Conservation (phyloP, 2,113 vertebrate genomes). For the Cryptomyrus ogoouensis region DNA sequence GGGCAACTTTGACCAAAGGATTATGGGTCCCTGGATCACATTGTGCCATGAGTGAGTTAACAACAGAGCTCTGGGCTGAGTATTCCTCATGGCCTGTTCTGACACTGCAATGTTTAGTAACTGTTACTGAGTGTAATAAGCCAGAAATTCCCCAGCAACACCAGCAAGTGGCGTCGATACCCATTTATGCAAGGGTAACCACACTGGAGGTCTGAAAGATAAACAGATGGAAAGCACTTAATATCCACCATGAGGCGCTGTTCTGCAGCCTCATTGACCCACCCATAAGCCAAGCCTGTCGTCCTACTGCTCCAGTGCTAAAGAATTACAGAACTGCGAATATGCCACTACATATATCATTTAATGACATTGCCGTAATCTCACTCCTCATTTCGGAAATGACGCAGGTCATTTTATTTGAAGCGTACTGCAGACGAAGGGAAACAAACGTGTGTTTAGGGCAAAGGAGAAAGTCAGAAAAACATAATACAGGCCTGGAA, state of each 20-base stretch:
- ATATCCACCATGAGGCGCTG: conserved; percentile 31
- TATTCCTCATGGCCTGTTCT: conserved; percentile 34
- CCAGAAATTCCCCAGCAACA: conserved; percentile 52
- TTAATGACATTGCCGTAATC: conserved; percentile 35
- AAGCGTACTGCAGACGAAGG: conserved; percentile 2
- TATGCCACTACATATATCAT: conserved; percentile 11
- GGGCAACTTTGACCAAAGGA: neutral
- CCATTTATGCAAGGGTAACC: conserved; percentile 36
- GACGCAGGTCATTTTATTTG: neutral
- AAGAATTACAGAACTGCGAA: conserved; percentile 32
- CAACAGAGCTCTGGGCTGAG: conserved; percentile 28
- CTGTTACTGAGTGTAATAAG: conserved; percentile 51
- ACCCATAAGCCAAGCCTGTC: conserved; percentile 16
- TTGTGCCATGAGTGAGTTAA: neutral
- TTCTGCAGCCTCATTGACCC: conserved; percentile 36
- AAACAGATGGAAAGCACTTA: conserved; percentile 22
- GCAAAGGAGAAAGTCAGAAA: conserved; percentile 21
- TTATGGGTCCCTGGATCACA: neutral
- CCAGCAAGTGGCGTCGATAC: conserved; percentile 41
- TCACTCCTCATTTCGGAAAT: neutral
- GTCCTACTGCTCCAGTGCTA: conserved; percentile 32
- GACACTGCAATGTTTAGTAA: conserved; percentile 46
- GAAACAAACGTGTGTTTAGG: conserved; percentile 6
- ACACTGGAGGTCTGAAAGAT: conserved; percentile 49
- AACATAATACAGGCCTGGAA: conserved; percentile 27